A percentile compares a stretch with the other conserved stretches of the same genome.
These are phyloP conservation scores for Spinus olivaceus DNA, from an alignment of 2,797 vertebrate genomes.

Conservation along the genomic window DNA sequence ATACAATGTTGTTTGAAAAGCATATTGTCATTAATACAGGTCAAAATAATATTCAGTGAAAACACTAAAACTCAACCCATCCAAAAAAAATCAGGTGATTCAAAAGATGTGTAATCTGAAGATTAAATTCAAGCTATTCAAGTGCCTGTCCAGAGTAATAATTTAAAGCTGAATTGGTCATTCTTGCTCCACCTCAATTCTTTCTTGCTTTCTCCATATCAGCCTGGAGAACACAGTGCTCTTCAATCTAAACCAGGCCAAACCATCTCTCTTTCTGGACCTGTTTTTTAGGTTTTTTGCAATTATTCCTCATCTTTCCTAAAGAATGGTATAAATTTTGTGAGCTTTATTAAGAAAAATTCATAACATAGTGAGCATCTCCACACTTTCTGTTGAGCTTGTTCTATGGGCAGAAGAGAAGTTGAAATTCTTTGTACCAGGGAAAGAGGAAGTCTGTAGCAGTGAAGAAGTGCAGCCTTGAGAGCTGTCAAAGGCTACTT, in stretches of 20 bases:
- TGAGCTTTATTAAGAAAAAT: neutral
- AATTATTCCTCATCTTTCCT: neutral
- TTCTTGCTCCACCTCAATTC: neutral
- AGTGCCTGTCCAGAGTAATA: neutral
- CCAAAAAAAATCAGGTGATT: neutral
- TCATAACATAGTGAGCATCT: neutral
- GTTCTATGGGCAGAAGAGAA: neutral
- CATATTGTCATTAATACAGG: neutral
- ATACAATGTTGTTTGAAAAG: neutral
- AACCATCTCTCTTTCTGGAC: neutral
- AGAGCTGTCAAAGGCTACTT: neutral
- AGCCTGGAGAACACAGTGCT: neutral
- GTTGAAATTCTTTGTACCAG: neutral
- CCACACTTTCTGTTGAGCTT: neutral
- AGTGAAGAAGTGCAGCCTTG: neutral
- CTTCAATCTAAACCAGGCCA: neutral
- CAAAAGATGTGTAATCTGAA: neutral
- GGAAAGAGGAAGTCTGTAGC: neutral
- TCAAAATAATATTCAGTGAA: neutral
- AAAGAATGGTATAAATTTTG: neutral
- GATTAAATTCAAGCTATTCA: neutral
- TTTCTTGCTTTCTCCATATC: neutral
- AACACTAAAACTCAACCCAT: neutral
- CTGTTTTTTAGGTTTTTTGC: neutral
- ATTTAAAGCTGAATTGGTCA: neutral